A percentile compares a stretch with the other conserved stretches of the same genome.
Evolutionary conservation across 2,113 vertebrate species (phyloP).

Genomic region (Phycodurus eques): DNA sequence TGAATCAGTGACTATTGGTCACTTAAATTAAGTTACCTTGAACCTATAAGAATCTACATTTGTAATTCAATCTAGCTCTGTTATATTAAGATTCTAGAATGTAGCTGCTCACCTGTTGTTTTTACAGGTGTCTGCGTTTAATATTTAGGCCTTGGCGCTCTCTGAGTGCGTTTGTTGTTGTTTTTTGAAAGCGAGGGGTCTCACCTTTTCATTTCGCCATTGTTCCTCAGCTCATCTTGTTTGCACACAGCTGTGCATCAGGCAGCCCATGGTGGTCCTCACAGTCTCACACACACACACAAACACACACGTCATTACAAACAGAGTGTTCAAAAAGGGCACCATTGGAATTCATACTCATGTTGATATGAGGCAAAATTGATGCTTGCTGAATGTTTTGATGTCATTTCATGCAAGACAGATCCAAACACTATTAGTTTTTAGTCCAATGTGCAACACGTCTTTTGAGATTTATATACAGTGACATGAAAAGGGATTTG

Average conservation of each 20-base stretch:
- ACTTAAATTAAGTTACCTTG: not conserved
- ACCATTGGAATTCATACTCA: not conserved
- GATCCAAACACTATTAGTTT: not conserved
- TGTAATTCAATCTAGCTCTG: not conserved
- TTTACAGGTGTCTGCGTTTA: not conserved
- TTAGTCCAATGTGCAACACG: not conserved
- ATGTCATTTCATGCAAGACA: not conserved
- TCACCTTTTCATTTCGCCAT: slow-evolving; percentile 10
- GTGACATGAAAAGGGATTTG: no score
- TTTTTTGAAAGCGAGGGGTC: not conserved
- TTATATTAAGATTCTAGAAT: not conserved
- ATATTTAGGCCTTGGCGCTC: slow-evolving; percentile 3
- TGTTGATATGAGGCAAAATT: not conserved
- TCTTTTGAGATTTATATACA: not conserved
- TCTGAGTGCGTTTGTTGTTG: not conserved
- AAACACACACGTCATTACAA: not conserved
- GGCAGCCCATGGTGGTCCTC: not conserved
- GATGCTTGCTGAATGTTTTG: not conserved
- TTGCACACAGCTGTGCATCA: not conserved
- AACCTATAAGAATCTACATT: not conserved
- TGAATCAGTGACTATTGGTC: slow-evolving; percentile 33
- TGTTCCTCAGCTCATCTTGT: slow-evolving; percentile 13
- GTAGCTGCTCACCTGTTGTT: not conserved
- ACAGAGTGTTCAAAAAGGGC: not conserved
- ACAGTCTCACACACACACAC: not conserved